Evolutionary conservation across 2,113 vertebrate species (phyloP).

Genomic region (Notiomystis cincta): DNA sequence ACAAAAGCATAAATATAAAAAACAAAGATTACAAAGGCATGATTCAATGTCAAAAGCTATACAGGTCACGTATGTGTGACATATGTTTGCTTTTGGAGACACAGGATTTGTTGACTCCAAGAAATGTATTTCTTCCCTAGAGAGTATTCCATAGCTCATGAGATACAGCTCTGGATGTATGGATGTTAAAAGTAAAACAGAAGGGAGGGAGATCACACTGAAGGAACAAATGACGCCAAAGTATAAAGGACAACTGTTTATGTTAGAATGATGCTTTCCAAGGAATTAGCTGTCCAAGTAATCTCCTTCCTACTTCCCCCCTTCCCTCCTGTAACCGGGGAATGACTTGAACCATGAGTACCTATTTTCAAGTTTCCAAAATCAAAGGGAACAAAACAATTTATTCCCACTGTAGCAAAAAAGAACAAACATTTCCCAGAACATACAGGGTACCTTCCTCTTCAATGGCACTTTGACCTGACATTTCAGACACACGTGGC

Average conservation of each 20-base stretch:
- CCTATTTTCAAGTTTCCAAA: neutral
- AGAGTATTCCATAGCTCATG: neutral
- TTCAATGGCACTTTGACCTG: neutral
- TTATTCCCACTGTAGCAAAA: neutral
- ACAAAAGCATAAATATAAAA: neutral
- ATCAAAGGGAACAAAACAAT: neutral
- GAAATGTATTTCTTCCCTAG: neutral
- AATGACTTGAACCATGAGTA: neutral
- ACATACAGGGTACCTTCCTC: neutral
- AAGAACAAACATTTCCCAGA: neutral
- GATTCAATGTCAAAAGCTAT: neutral
- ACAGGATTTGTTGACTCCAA: neutral
- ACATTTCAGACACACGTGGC: neutral
- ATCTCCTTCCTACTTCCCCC: neutral
- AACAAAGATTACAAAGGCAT: neutral
- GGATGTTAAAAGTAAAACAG: neutral
- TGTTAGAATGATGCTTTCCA: neutral
- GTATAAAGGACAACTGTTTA: neutral
- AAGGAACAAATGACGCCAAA: neutral
- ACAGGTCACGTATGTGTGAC: neutral
- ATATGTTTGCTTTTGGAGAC: neutral
- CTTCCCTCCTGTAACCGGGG: neutral
- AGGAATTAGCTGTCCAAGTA: neutral
- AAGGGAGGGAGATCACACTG: neutral
- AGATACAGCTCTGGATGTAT: neutral